These are phyloP conservation scores for Heliconius melpomene DNA, from an alignment of 1,140 invertebrate genomes.

Conservation along the genomic window DNA sequence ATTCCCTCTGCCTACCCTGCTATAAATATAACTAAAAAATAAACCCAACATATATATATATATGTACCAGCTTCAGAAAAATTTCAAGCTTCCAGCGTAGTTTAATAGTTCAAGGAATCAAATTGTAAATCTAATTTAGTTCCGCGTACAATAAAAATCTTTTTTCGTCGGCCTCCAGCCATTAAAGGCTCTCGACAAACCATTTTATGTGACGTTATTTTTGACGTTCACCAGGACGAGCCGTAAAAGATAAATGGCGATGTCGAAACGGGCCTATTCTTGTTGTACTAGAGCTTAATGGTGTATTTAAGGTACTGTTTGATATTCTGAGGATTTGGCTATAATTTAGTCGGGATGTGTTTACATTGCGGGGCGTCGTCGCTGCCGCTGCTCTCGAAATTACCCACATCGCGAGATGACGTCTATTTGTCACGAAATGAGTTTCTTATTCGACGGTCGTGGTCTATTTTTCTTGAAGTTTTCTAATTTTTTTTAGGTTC, in stretches of 20 bases:
- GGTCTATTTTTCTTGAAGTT: conserved; percentile 8
- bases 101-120: neutral
- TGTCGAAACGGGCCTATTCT: conserved; percentile 17
- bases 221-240: conserved; percentile 21
- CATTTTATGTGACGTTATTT: conserved; percentile 33
- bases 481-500: neutral
- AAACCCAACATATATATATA: neutral
- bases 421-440: conserved; percentile 41
- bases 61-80: neutral
- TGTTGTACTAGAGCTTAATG: conserved; percentile 18
- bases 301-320: neutral
- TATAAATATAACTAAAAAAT: no score
- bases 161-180: conserved; percentile 22
- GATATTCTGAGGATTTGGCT: neutral
- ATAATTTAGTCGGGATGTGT: conserved; percentile 13
- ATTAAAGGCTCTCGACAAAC: conserved; percentile 22
- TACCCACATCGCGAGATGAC: conserved; percentile 25
- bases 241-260: conserved; percentile 28
- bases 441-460: conserved; percentile 37
- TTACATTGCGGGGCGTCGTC: conserved; percentile 23
- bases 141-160: conserved; percentile 29
- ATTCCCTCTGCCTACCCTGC: no score
- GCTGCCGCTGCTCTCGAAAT: conserved; percentile 21
- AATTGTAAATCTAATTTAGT: conserved; percentile 29
- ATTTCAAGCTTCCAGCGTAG: conserved; percentile 7